Percentiles rank a stretch among this genome's conserved stretches.
phyloP scores from a whole-genome alignment of 2,888 invertebrate genomes.

The Pachymerium ferrugineum region DNA sequence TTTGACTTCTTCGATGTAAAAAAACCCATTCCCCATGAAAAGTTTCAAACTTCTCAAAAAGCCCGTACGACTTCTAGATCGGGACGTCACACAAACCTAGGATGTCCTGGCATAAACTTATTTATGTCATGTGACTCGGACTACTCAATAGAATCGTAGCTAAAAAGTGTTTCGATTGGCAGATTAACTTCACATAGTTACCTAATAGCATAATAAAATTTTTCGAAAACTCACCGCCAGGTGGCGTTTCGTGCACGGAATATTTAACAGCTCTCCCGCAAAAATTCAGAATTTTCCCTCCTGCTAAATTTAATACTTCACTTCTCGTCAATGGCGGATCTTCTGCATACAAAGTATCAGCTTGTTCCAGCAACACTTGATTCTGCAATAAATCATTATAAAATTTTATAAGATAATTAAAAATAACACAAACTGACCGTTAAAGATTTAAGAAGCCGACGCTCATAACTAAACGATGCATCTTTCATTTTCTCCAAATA shows the following conservation, averaged over 20 bases:
- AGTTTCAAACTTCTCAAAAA: too few relatives aligned
- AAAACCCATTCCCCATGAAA: too few relatives aligned
- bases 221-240: too few relatives aligned
- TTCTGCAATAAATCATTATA: constrained; percentile 11
- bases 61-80: too few relatives aligned
- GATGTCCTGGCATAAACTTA: too few relatives aligned
- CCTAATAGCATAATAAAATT: too few relatives aligned
- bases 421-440: background rate
- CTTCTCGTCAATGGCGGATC: background rate
- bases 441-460: constrained; percentile 16
- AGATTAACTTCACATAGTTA: too few relatives aligned
- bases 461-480: constrained; percentile 13
- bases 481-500: constrained; percentile 30
- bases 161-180: too few relatives aligned
- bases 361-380: constrained; percentile 25
- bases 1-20: too few relatives aligned
- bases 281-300: background rate
- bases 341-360: background rate
- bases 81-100: too few relatives aligned
- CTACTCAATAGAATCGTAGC: too few relatives aligned
- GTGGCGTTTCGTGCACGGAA: background rate
- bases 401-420: background rate
- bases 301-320: constrained; percentile 1
- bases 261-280: background rate
- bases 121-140: too few relatives aligned